These are phyloP conservation scores for Actinia equina DNA, from an alignment of 64 coral and sea anemone genomes.

Conservation along the genomic window DNA sequence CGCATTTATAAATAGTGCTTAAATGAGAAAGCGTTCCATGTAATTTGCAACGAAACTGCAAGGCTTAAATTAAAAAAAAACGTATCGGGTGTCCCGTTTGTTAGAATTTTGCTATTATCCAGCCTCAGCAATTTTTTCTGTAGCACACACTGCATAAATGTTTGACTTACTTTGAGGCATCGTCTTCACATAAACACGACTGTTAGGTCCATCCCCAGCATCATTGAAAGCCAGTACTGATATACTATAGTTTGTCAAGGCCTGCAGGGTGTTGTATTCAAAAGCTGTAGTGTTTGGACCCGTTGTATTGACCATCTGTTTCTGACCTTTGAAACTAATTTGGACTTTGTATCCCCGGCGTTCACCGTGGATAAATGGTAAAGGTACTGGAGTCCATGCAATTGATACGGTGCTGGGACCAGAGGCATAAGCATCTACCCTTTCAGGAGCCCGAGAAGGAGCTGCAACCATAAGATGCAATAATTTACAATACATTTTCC, in stretches of 20 bases:
- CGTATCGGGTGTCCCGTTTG: neutral
- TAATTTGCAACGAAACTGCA: neutral
- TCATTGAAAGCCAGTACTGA: slow-evolving; percentile 13
- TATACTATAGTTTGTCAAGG: slow-evolving; percentile 10
- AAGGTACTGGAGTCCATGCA: slow-evolving; percentile 1
- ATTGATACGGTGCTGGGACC: neutral
- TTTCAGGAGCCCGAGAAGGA: neutral
- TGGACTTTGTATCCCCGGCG: neutral
- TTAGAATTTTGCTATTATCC: neutral
- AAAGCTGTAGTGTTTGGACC: neutral
- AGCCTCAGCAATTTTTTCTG: neutral
- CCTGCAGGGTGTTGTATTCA: neutral
- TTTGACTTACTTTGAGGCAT: slow-evolving; percentile 22
- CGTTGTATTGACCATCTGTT: neutral
- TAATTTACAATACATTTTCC: no score
- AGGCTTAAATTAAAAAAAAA: no score
- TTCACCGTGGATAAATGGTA: slow-evolving; percentile 13
- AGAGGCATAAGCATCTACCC: neutral
- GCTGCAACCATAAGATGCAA: neutral
- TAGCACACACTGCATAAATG: neutral
- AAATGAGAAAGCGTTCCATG: no score
- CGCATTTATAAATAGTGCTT: no score
- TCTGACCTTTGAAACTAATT: no score
- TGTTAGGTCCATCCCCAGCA: neutral
- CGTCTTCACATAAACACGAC: slow-evolving; percentile 9